Evolutionary conservation across 2,888 invertebrate genomes (phyloP), one percentile per base, ranked within the genome.

Genomic region (Pimpla rufipes): DNA sequence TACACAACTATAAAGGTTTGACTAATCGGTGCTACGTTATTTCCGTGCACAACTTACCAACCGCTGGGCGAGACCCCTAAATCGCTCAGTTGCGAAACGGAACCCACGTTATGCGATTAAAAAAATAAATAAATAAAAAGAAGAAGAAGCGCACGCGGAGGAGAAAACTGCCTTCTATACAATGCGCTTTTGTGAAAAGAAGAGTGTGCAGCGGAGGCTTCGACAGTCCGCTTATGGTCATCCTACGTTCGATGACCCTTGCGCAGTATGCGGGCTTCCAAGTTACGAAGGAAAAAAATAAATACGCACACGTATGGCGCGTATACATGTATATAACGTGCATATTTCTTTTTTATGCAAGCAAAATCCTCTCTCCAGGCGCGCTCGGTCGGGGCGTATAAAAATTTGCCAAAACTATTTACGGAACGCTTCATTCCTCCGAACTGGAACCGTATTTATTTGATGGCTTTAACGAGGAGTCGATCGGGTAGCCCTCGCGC

Each of bases 21-120:
- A 88, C 87, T 87, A 88, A 88, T 86, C 85, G 88, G 85, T 83
- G 87, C 85, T 86, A 86, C 87, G 85, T 88, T 88, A 87, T 87
- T 83, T 80, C 76, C 68, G 29, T 79, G 81, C 78, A 59, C 81
- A 85, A 85, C 80, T 82, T 83, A 82, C 86, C 84, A 86, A 85
- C 86, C 85, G 87, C 87, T 86, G 85, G 42, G 86, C 84, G 86
- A 87, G 86, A 86, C 86, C 85, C 86, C 85, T 88, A 88, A 88
- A 87, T 88, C 85, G 85, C 84, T 85, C 87, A 85, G 79, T 79
- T 83, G 76, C 80, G 84, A 83, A 81, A 81, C 77, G 77, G 77
- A 81, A 83, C 64, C 68, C 74, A 75, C 68, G 37, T 70, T 62
- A 70, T 45, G 57, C 62, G 42, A 42, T 35, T 64, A 52, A 35